These are phyloP conservation scores for Drosophila nigritarsus DNA, from an alignment of 2,888 invertebrate species.

Conservation along the genomic window DNA sequence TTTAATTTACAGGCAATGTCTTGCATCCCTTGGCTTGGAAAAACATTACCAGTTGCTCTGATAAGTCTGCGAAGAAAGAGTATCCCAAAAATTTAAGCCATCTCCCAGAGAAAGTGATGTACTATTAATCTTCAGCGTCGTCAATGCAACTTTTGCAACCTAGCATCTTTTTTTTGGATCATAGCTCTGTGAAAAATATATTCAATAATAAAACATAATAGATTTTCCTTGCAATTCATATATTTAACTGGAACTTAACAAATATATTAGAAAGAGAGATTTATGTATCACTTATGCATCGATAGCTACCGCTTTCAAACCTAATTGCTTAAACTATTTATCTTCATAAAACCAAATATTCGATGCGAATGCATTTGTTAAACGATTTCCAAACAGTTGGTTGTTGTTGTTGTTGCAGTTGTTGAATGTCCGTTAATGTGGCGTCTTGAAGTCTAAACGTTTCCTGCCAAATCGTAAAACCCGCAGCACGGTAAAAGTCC, in stretches of 20 bases:
- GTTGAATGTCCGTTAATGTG: conserved; percentile 48
- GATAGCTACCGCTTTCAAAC: not conserved
- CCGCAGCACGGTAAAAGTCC: conserved; percentile 17
- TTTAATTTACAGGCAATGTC: not conserved
- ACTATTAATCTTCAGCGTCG: not conserved
- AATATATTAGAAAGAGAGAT: not conserved
- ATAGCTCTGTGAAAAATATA: not conserved
- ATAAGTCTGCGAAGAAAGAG: not conserved
- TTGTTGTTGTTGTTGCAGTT: not conserved
- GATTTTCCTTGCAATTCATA: not conserved
- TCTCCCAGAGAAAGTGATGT: too few relatives aligned
- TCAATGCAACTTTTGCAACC: not conserved
- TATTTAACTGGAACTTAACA: not conserved
- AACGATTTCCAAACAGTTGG: conserved; percentile 9
- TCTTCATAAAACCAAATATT: conserved; percentile 32
- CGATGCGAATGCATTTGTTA: not conserved
- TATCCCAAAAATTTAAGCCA: not conserved
- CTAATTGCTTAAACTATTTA: conserved; percentile 45
- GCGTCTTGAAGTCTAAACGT: conserved; percentile 67
- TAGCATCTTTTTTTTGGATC: too few relatives aligned
- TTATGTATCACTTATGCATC: not conserved
- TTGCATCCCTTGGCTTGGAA: not conserved
- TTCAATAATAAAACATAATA: not conserved
- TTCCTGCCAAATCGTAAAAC: conserved; percentile 56
- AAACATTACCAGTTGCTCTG: not conserved